phyloP scores from a whole-genome alignment of 2,888 invertebrate species.

The Hirtodrosophila cameraria region DNA sequence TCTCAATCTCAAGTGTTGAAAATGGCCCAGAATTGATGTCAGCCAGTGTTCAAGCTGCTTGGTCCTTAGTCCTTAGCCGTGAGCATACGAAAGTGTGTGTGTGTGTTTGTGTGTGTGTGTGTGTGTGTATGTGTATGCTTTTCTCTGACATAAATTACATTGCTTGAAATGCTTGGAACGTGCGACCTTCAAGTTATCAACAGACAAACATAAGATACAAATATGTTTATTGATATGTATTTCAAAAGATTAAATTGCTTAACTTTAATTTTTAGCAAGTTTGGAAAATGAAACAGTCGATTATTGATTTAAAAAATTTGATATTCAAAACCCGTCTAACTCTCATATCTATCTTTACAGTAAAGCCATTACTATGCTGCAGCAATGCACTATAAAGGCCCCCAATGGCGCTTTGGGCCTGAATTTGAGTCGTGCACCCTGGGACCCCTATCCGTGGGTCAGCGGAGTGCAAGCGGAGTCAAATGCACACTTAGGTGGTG shows the following conservation, averaged over 20 bases:
- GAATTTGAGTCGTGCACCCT: slow-evolving; percentile 89
- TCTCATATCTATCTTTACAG: slow-evolving; percentile 37
- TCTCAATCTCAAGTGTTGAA: slow-evolving; percentile 65
- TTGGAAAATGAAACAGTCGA: no score
- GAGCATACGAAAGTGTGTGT: background rate
- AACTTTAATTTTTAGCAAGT: no score
- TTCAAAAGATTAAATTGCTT: no score
- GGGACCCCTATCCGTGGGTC: slow-evolving; percentile 93
- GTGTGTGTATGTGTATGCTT: slow-evolving; percentile 3
- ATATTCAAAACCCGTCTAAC: background rate
- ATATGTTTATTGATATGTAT: background rate
- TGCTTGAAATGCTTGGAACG: slow-evolving; percentile 49
- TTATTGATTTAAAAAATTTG: no score
- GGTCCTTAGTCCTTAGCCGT: slow-evolving; percentile 4
- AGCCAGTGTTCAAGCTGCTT: slow-evolving; percentile 21
- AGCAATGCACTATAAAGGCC: slow-evolving; percentile 81
- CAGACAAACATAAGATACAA: background rate
- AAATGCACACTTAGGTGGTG: slow-evolving; percentile 87
- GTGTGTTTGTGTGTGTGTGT: slow-evolving; percentile 3
- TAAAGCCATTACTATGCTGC: slow-evolving; percentile 72
- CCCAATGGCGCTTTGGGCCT: slow-evolving; percentile 88
- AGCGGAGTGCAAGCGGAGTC: slow-evolving; percentile 87
- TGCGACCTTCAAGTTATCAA: slow-evolving; percentile 53
- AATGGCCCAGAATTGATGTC: slow-evolving; percentile 58
- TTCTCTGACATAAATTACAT: slow-evolving; percentile 54